Percentiles rank a stretch among this genome's conserved stretches.
These are phyloP conservation scores for Beroe ovata DNA, from an alignment of 37 sponge, comb jelly and placozoan species.

Conservation along the genomic window DNA sequence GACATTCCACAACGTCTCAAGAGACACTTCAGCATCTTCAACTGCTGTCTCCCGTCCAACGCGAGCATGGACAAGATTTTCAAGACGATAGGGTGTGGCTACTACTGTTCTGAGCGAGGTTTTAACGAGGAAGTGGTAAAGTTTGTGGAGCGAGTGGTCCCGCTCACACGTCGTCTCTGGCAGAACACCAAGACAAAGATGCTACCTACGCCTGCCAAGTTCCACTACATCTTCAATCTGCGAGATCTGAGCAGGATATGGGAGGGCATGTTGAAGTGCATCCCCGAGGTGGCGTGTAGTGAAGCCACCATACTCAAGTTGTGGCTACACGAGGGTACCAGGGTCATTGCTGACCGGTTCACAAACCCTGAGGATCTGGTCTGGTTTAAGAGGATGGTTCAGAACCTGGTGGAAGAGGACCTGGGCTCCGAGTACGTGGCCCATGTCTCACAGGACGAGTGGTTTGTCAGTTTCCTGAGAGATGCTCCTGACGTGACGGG, in stretches of 20 bases:
- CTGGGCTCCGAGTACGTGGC: conserved; percentile 22
- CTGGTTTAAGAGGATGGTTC: conserved; percentile 44
- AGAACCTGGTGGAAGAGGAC: conserved; percentile 55
- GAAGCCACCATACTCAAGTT: conserved; percentile 37
- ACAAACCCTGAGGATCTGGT: conserved; percentile 64
- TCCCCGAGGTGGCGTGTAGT: conserved; percentile 21
- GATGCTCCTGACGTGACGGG: conserved; percentile 66
- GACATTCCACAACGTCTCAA: conserved; percentile 67
- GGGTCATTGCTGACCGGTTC: conserved; percentile 66
- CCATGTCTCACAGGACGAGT: conserved; percentile 48
- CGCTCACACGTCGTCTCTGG: conserved; percentile 45
- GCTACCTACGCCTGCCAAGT: conserved; percentile 68
- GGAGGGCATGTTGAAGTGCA: conserved; percentile 68
- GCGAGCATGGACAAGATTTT: conserved; percentile 68
- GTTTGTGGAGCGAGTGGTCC: conserved; percentile 32
- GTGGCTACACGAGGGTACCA: conserved; percentile 68
- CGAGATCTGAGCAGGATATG: conserved; percentile 66
- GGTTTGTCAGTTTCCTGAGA: conserved; percentile 67
- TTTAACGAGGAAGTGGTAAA: conserved; percentile 23
- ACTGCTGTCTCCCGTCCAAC: conserved; percentile 64
- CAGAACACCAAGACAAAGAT: conserved; percentile 38
- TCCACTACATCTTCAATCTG: conserved; percentile 70
- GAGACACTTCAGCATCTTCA: conserved; percentile 68
- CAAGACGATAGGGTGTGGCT: conserved; percentile 62
- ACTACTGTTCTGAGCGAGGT: conserved; percentile 65